Evolutionary conservation across 2,888 invertebrate species (phyloP), one percentile per base, ranked within the genome.

Genomic region (Petrolisthes cinctipes): DNA sequence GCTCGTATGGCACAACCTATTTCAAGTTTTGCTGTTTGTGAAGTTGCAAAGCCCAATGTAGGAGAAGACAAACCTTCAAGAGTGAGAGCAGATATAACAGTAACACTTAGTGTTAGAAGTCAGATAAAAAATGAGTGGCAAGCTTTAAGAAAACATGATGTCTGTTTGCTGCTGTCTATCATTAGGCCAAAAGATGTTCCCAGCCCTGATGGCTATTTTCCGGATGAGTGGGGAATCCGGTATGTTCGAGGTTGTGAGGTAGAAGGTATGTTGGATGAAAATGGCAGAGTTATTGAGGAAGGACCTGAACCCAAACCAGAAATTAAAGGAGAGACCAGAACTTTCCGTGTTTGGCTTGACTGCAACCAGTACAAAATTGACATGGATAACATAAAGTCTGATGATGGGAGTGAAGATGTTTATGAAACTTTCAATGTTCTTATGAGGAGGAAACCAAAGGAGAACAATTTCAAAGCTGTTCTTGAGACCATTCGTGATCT

Each of bases 401-500:
- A 96, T 17, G 95, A 95, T 56, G 78, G 75, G 23, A 75, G 89
- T 91, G 94, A 95, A 93, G 97, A 97, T 92, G 96, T 97, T 0
- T 97, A 97, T 93, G 97, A 97, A 92, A 95, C 96, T 14, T 99
- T 99, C 93, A 99, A 99, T 93, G 96, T 99, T 83, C 95, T 99
- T 88, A 97, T 99, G 95, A 95, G 99, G 68, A 95, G 99, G n/a
- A 99, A 99, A 93, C 99, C 99, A 0, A 99, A 99, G 92, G 99
- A 99, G 93, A 99, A 99, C 93, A 99, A 99, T 93, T 99, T 99
- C 93, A 99, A 99, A 93, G 99, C 99, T 0, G 99, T 99, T 0
- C 93, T 99, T 91, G 99, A 99, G 93, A 99, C 99, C 0, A 99
- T 99, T 89, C 94, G 99, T 4, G 98, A 99, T 93, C 94, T 99